A percentile compares a stretch with the other conserved stretches of the same genome.
These are phyloP conservation scores for Romanogobio albipinnatus DNA, from an alignment of 2,113 vertebrate species.

Conservation along the genomic window DNA sequence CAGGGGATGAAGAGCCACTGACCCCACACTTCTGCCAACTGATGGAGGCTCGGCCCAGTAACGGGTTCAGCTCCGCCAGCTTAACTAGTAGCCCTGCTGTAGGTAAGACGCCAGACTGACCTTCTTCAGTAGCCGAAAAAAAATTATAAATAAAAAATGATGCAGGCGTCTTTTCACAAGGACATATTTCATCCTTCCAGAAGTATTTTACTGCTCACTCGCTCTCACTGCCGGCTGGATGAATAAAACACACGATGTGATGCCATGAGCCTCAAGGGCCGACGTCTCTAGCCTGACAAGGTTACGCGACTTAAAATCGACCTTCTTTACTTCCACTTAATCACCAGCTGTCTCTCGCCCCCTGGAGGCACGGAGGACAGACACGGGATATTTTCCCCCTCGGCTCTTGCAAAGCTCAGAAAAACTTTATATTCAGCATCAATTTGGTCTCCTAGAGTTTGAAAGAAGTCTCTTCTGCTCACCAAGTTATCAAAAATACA, in stretches of 20 bases:
- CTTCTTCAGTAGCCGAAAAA: conserved; percentile 59
- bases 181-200: conserved; percentile 66
- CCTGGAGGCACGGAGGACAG: conserved; percentile 31
- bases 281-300: conserved; percentile 76
- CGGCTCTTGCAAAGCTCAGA: not conserved
- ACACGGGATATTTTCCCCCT: not conserved
- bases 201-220: conserved; percentile 67
- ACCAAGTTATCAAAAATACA: not conserved
- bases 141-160: conserved; percentile 60
- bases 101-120: conserved; percentile 66
- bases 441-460: not conserved
- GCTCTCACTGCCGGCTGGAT: conserved; percentile 66
- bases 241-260: conserved; percentile 50
- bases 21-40: not conserved
- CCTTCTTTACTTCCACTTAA: conserved; percentile 76
- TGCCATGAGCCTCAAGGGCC: conserved; percentile 65
- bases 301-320: conserved; percentile 76
- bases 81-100: conserved; percentile 43
- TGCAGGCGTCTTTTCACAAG: conserved; percentile 74
- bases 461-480: not conserved
- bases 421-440: not conserved
- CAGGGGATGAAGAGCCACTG: conserved; percentile 19
- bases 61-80: not conserved
- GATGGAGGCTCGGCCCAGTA: not conserved
- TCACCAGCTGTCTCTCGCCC: conserved; percentile 70